Conservation (phyloP, 2,797 vertebrate genomes). For the Eupleurogrammus muticus region DNA sequence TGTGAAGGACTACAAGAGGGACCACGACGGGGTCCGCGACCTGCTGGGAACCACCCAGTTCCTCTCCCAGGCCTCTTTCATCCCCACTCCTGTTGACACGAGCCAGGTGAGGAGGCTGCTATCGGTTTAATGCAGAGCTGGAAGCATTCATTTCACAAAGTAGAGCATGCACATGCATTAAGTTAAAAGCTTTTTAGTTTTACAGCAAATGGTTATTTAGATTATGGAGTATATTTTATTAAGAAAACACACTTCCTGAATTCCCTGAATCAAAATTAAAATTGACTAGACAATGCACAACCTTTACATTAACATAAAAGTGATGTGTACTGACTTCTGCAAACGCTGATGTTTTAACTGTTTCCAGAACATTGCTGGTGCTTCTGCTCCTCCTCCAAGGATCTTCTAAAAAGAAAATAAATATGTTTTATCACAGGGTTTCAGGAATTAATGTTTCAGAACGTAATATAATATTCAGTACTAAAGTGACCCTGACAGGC, state of each 20-base stretch:
- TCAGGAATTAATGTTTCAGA: neutral
- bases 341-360: neutral
- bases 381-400: constrained; percentile 2
- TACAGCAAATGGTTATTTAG: neutral
- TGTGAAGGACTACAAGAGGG: constrained; percentile 98
- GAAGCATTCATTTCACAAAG: neutral
- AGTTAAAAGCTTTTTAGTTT: too few relatives aligned
- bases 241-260: too few relatives aligned
- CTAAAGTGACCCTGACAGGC: constrained; percentile 5
- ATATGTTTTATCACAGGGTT: neutral
- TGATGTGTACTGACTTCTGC: neutral
- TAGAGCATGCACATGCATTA: neutral
- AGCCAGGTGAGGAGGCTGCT: constrained; percentile 86
- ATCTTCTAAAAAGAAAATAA: constrained; percentile 5
- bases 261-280: too few relatives aligned
- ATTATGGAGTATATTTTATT: too few relatives aligned
- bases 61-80: constrained; percentile 96
- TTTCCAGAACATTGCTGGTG: neutral
- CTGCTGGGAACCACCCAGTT: constrained; percentile 94
- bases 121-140: neutral
- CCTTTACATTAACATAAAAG: neutral
- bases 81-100: constrained; percentile 95
- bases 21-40: constrained; percentile 91
- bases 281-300: too few relatives aligned
- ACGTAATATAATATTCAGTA: constrained; percentile 7